These are phyloP conservation scores for Pygocentrus nattereri DNA, from an alignment of 2,797 vertebrate genomes.

Conservation along the genomic window DNA sequence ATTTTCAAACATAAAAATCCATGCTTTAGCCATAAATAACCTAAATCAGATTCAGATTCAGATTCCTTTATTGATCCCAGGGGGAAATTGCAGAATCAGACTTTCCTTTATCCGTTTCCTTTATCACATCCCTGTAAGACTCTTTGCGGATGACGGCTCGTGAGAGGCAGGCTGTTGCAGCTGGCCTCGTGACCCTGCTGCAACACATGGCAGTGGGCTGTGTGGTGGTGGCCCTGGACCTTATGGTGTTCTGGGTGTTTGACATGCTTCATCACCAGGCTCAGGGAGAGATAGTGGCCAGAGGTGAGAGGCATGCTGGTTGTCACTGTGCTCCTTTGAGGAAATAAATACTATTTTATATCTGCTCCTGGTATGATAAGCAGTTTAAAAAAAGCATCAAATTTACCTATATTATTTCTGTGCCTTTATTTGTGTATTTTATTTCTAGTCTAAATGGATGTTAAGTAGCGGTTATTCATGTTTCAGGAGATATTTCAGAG, in stretches of 20 bases:
- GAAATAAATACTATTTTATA: neutral
- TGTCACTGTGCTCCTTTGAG: neutral
- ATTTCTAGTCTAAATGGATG: too few relatives aligned
- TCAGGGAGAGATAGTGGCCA: slow-evolving; percentile 78
- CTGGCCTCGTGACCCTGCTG: slow-evolving; percentile 69
- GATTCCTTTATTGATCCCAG: too few relatives aligned
- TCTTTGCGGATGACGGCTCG: slow-evolving; percentile 67
- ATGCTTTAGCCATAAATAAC: neutral
- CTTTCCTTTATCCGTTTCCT: too few relatives aligned
- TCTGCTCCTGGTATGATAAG: too few relatives aligned
- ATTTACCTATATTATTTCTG: too few relatives aligned
- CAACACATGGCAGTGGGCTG: slow-evolving; percentile 73
- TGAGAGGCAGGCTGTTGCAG: slow-evolving; percentile 67
- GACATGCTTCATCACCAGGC: slow-evolving; percentile 84
- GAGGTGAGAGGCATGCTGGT: slow-evolving; percentile 75
- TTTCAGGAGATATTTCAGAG: too few relatives aligned
- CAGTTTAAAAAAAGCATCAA: too few relatives aligned
- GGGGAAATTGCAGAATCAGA: too few relatives aligned
- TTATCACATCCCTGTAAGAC: slow-evolving; percentile 65
- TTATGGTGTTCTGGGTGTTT: slow-evolving; percentile 88
- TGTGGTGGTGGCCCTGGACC: slow-evolving; percentile 83
- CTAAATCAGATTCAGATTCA: too few relatives aligned
- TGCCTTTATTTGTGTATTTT: too few relatives aligned
- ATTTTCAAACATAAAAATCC: too few relatives aligned
- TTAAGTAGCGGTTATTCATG: too few relatives aligned